Evolutionary conservation across 1,140 invertebrate species (phyloP), one percentile per base, ranked within the genome.

Genomic region (Probaryconus sp.): DNA sequence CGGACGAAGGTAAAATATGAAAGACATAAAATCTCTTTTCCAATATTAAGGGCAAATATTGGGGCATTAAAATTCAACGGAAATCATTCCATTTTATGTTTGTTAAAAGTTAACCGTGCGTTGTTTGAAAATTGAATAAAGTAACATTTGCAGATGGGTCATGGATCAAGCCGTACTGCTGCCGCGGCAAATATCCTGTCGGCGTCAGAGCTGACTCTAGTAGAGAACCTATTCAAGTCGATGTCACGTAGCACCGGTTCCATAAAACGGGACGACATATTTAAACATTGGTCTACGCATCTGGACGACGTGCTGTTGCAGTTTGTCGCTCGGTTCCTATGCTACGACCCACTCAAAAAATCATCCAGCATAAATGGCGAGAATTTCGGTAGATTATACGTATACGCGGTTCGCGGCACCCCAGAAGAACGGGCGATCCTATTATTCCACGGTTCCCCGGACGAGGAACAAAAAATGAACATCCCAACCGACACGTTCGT

Each of bases 201-300:
- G 0, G 67, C 84, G 7, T 83, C 85, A 2, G 87, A 88, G 74
- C 48, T 84, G 47, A 83, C 72, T n/a, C 45, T 88, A 2, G 86
- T 88, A 10, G 87, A 88, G 31, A 87, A 87, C 26, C 67, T 88
- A 0, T 87, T 87, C 78, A 87, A 87, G 18, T 86, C 85, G 1
- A 87, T 88, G 85, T 88, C 86, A 9, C 78, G 87, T 2, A 87
- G 87, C 68, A 86, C 87, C 1, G 87, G 87, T 18, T 87, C 87
- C 11, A 87, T 88, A 67, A 88, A 88, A 63, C 80, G 86, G 0
- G 87, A 88, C 21, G 87, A 88, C 40, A 87, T 88, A 55, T 86
- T 87, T 55, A 87, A 87, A 13, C 86, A 87, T 35, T 88, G 87
- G 87, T 86, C 87, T 3, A 79, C 60, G 2, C 87, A 88, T 30